Conservation (phyloP, 37 sponge, comb jelly and placozoan genomes). For the Agelas oroides region DNA sequence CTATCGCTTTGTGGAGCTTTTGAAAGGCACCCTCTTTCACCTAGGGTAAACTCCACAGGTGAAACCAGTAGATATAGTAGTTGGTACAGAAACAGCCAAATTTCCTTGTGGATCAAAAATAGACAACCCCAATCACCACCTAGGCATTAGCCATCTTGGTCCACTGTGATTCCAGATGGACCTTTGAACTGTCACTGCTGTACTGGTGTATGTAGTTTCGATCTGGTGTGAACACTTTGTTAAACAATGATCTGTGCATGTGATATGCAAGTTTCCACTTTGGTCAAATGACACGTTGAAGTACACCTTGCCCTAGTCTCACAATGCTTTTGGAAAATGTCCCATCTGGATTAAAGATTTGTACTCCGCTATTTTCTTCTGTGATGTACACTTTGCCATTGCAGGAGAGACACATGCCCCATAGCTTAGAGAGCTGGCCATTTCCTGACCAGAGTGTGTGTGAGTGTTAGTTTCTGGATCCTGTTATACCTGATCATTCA, state of each 20-base stretch:
- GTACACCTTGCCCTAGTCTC: not conserved
- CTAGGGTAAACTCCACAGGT: not conserved
- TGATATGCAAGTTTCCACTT: constrained; percentile 29
- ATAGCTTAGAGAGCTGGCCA: constrained; percentile 28
- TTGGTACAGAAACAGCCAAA: not conserved
- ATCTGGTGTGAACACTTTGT: constrained; percentile 19
- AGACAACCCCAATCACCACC: not conserved
- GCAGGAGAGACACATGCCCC: constrained; percentile 34
- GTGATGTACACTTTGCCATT: constrained; percentile 30
- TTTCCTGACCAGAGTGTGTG: constrained; percentile 3
- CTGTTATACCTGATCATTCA: constrained; percentile 39
- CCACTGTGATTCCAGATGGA: not conserved
- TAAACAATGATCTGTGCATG: constrained; percentile 5
- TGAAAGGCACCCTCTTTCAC: not conserved
- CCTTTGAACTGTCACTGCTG: not conserved
- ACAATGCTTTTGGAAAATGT: constrained; percentile 8
- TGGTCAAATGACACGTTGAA: constrained; percentile 31
- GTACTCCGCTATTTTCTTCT: constrained; percentile 31
- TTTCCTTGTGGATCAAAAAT: constrained; percentile 10
- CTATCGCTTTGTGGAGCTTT: constrained; percentile 2
- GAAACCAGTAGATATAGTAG: too few species aligned
- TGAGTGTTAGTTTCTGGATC: constrained; percentile 19
- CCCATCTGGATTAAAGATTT: constrained; percentile 41
- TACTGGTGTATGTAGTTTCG: not conserved
- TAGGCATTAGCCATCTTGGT: not conserved